Conservation (phyloP, 2,888 invertebrate genomes). For the Polydrusus tereticollis region DNA sequence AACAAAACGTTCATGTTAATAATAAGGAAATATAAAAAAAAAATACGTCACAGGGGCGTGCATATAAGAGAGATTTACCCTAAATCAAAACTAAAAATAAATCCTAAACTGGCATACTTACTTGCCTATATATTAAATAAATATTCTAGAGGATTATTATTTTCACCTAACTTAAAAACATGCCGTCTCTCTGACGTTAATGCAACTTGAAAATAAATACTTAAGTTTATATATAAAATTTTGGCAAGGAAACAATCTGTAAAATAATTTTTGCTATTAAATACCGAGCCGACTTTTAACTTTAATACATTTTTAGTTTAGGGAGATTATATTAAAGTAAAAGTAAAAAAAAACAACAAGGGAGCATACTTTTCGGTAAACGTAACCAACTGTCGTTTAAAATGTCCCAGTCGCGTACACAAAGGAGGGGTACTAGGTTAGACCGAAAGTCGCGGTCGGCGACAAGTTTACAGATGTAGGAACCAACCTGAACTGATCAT, state of each 20-base stretch:
- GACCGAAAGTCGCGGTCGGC: no score
- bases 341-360: not conserved
- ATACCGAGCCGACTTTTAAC: constrained; percentile 18
- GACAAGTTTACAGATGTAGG: no score
- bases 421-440: no score
- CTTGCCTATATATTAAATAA: constrained; percentile 36
- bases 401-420: no score
- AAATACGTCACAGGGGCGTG: not conserved
- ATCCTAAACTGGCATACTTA: constrained; percentile 14
- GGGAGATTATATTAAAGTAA: no score
- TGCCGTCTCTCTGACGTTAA: constrained; percentile 39
- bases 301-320: not conserved
- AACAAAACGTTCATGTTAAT: no score
- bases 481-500: no score
- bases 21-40: no score
- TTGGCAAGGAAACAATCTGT: constrained; percentile 27
- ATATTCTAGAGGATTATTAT: constrained; percentile 22
- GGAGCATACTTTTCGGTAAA: not conserved
- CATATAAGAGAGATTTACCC: not conserved
- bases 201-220: constrained; percentile 35
- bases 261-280: constrained; percentile 26
- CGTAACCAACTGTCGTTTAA: no score
- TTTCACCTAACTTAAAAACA: constrained; percentile 41
- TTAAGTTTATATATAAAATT: constrained; percentile 31
- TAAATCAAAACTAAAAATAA: not conserved